phyloP scores from a whole-genome alignment of 1,140 invertebrate species.

The Hermetia illucens region DNA sequence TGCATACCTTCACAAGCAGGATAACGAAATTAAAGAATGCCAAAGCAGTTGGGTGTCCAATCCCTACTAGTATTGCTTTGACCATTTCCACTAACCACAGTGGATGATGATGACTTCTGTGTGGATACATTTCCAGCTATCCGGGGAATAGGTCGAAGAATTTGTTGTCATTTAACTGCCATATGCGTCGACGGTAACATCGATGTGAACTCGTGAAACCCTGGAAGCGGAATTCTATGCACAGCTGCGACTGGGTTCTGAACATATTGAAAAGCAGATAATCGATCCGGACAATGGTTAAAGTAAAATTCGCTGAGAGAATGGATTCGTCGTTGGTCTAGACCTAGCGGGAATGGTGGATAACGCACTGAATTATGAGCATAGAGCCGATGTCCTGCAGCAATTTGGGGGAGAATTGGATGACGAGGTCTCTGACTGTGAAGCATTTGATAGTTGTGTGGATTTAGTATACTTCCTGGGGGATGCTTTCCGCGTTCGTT shows the following conservation, averaged over 20 bases:
- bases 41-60: too few species aligned
- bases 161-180: slow-evolving; percentile 28
- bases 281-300: slow-evolving; percentile 23
- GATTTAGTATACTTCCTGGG: background rate
- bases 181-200: slow-evolving; percentile 8
- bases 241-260: slow-evolving; percentile 16
- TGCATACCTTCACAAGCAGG: too few species aligned
- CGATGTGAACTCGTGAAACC: slow-evolving; percentile 4
- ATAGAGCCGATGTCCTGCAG: too few species aligned
- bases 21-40: too few species aligned
- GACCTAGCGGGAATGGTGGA: slow-evolving; percentile 14
- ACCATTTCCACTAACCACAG: too few species aligned
- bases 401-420: too few species aligned
- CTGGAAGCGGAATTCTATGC: background rate
- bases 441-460: background rate
- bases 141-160: slow-evolving; percentile 24
- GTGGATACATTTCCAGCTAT: slow-evolving; percentile 11
- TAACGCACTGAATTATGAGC: too few species aligned
- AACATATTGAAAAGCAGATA: slow-evolving; percentile 29
- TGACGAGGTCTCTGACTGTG: background rate
- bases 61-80: too few species aligned
- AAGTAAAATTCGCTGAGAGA: slow-evolving; percentile 24
- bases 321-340: slow-evolving; percentile 26
- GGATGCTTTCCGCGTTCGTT: slow-evolving; percentile 10
- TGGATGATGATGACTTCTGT: background rate